A percentile compares a stretch with the other conserved stretches of the same genome.
These are phyloP conservation scores for Schizopygopsis malacanthus DNA, from an alignment of 2,797 vertebrate genomes.

Conservation along the genomic window DNA sequence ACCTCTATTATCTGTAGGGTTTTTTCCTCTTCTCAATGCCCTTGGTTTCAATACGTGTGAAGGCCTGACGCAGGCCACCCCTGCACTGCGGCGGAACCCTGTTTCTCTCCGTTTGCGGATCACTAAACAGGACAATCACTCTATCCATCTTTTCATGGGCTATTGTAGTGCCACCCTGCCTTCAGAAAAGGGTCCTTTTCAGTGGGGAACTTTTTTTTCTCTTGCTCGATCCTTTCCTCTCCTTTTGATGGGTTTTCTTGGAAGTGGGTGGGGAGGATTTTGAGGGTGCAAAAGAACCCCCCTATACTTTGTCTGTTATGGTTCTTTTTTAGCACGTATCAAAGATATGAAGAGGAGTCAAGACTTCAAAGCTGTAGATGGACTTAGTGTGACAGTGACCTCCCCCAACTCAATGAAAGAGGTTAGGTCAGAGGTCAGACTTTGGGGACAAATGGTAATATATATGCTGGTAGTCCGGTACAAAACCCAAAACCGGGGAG, in stretches of 20 bases:
- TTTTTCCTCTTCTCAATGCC: slow-evolving; percentile 81
- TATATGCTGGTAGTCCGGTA: slow-evolving; percentile 9
- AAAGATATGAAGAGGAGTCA: slow-evolving; percentile 82
- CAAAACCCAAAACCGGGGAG: neutral
- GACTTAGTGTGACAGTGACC: slow-evolving; percentile 65
- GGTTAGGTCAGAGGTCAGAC: slow-evolving; percentile 35
- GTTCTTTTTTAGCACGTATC: slow-evolving; percentile 76
- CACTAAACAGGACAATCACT: slow-evolving; percentile 91
- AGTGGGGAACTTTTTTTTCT: slow-evolving; percentile 76
- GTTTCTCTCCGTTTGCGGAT: slow-evolving; percentile 82
- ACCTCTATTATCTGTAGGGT: slow-evolving; percentile 72
- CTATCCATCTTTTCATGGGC: slow-evolving; percentile 86
- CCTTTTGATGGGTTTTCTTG: slow-evolving; percentile 60
- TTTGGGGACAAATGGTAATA: slow-evolving; percentile 27
- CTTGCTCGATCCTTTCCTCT: slow-evolving; percentile 58
- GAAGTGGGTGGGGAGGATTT: slow-evolving; percentile 63
- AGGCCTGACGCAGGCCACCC: slow-evolving; percentile 80
- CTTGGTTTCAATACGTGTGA: slow-evolving; percentile 85
- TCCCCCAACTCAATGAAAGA: slow-evolving; percentile 18
- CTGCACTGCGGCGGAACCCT: slow-evolving; percentile 76
- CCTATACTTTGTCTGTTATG: slow-evolving; percentile 75
- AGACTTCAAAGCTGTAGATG: slow-evolving; percentile 80
- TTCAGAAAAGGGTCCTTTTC: slow-evolving; percentile 84
- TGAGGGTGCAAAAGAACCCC: slow-evolving; percentile 74
- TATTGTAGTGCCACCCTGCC: slow-evolving; percentile 82